Evolutionary conservation across 2,113 vertebrate genomes (phyloP).

Genomic region (Oceanodroma tethys): DNA sequence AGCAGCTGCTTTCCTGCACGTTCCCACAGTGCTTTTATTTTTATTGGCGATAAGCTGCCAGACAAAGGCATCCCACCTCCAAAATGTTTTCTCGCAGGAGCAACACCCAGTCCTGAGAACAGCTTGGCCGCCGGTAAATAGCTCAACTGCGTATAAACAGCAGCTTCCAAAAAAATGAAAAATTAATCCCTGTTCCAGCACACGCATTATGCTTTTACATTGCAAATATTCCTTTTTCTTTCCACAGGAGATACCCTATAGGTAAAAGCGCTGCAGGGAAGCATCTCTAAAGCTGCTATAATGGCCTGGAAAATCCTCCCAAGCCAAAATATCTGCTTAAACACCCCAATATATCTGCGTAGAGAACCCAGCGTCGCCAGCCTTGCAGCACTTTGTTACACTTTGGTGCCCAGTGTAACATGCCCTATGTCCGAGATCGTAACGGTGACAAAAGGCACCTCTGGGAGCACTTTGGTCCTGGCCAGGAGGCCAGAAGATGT

Average conservation of each 20-base stretch:
- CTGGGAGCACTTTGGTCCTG: not conserved
- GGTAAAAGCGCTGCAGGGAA: not conserved
- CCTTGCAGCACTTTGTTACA: too few species aligned
- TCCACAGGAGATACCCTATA: not conserved
- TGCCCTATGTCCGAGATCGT: not conserved
- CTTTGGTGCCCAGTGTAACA: not conserved
- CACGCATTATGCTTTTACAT: not conserved
- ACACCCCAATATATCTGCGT: not conserved
- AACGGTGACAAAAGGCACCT: not conserved
- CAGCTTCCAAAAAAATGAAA: not conserved
- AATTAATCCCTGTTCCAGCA: not conserved
- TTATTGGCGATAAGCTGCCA: not conserved
- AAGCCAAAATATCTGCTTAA: not conserved
- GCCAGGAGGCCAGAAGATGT: not conserved
- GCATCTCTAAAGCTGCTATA: not conserved
- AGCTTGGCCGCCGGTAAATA: not conserved
- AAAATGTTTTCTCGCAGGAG: not conserved
- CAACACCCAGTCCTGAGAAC: not conserved
- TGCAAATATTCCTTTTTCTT: not conserved
- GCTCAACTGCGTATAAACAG: not conserved
- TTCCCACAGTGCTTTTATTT: not conserved
- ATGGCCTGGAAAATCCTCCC: not conserved
- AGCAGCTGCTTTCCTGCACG: not conserved
- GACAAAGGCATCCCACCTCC: not conserved
- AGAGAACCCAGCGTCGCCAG: not conserved